A percentile compares a stretch with the other conserved stretches of the same genome.
Conservation (phyloP, 2,888 invertebrate genomes). For the Asteroscopus sphinx region DNA sequence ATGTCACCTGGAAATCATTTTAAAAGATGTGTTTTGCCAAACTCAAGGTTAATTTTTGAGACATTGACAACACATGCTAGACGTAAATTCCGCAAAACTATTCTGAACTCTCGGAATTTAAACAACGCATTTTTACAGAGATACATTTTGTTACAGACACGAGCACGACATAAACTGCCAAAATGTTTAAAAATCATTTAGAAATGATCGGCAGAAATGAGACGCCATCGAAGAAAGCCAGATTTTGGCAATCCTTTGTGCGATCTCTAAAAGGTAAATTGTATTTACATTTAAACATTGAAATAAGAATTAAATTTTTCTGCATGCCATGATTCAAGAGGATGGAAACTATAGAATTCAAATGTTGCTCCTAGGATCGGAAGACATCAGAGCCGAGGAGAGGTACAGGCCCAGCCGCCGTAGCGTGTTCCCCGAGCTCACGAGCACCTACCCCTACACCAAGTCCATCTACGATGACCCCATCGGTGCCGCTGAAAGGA, state of each 20-base stretch:
- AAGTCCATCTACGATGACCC: constrained; percentile 97
- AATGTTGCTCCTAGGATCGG: constrained; percentile 91
- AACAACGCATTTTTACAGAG: constrained; percentile 21
- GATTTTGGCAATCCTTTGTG: constrained; percentile 98
- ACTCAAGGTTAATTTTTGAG: constrained; percentile 73
- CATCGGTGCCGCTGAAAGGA: constrained; percentile 94
- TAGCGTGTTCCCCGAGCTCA: constrained; percentile 94
- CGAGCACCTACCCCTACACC: constrained; percentile 93
- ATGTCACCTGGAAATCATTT: constrained; percentile 81
- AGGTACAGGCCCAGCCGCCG: constrained; percentile 92
- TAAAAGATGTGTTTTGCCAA: constrained; percentile 60
- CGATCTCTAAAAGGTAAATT: constrained; percentile 98
- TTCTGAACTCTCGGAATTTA: background rate
- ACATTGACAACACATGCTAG: constrained; percentile 30
- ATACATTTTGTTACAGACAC: constrained; percentile 91
- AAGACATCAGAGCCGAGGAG: constrained; percentile 97
- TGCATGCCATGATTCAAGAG: no score
- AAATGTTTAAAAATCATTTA: constrained; percentile 97
- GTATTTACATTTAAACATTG: no score
- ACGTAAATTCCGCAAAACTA: constrained; percentile 13
- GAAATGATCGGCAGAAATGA: constrained; percentile 98
- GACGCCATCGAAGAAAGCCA: constrained; percentile 97
- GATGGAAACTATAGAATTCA: background rate
- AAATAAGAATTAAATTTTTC: no score
- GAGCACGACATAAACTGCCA: constrained; percentile 93